Conservation (phyloP, 2,113 vertebrate genomes). For the Leptosomus discolor region DNA sequence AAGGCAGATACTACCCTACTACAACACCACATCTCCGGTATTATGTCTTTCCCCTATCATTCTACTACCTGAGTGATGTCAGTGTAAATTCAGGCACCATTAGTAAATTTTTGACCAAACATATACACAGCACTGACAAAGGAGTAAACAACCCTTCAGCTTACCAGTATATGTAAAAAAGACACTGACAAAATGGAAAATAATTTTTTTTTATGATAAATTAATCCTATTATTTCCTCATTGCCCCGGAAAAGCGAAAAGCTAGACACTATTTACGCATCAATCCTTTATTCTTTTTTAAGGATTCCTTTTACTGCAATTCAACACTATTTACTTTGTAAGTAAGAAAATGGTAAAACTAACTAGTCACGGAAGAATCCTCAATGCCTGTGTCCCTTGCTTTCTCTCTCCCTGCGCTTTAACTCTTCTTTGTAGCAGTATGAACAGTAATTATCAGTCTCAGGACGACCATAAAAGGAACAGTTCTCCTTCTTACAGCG, state of each 20-base stretch:
- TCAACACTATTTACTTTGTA: constrained; percentile 58
- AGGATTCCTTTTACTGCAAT: constrained; percentile 38
- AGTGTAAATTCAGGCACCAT: constrained; percentile 85
- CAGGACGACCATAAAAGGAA: constrained; percentile 93
- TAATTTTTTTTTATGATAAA: constrained; percentile 65
- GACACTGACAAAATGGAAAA: constrained; percentile 75
- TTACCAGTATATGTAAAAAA: constrained; percentile 74
- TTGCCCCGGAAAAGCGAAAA: constrained; percentile 42
- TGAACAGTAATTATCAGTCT: constrained; percentile 96
- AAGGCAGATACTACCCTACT: constrained; percentile 70
- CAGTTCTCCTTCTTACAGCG: constrained; percentile 96
- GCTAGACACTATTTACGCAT: constrained; percentile 55
- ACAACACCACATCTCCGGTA: constrained; percentile 52
- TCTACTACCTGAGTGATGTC: constrained; percentile 86
- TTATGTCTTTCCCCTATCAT: constrained; percentile 72
- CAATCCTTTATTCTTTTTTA: constrained; percentile 45
- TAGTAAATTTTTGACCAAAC: constrained; percentile 79
- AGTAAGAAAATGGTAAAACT: constrained; percentile 71
- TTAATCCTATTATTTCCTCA: constrained; percentile 46
- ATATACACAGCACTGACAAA: constrained; percentile 78
- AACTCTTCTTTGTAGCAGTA: constrained; percentile 98
- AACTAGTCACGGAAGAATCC: constrained; percentile 48
- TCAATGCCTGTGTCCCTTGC: constrained; percentile 82
- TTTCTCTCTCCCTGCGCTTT: constrained; percentile 87
- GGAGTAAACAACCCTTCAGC: constrained; percentile 74